Base-by-base conservation (phyloP, 2,113 vertebrate genomes). In the Cettia cetti region DNA sequence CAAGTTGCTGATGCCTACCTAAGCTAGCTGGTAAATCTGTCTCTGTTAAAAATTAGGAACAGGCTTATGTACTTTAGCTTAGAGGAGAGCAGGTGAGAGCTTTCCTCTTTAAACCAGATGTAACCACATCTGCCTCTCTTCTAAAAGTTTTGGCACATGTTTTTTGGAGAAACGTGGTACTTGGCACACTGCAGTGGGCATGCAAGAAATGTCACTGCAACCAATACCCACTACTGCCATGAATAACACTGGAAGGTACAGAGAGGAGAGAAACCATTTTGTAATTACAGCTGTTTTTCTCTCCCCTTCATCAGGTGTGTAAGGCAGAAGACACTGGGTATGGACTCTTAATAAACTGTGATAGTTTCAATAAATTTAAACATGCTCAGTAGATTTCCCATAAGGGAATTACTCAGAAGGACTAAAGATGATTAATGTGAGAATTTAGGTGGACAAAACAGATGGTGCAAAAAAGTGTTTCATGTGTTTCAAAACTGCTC, bases 361-460 rank as follows among this genome's bases (percentile, higher is more conserved):
- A 61, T 72, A 27, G 74, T 69, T 95, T 82, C 82, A 91, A 92
- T 91, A 94, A 87, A 87, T 85, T 85, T 89, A 82, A 91, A 86
- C 64, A 68, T 52, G 65, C 50, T 89, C 20, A n/a, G 69, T 84
- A 72, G 61, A 57, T 82, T 89, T 91, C 90, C 79, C 91, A 65
- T 49, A 72, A 92, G 81, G 92, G 92, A 95, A 69, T 96, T 92
- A 49, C 75, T 92, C 66, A 61, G 49, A 85, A 79, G 66, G 77
- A 89, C 42, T 76, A 54, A 89, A 95, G 91, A 95, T 82, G 74
- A 94, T 96, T 89, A 94, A 91, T 89, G 81, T 49, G 74, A 92
- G 86, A 92, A 92, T 91, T 89, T 95, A 95, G 45, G 70, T 2
- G 93, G 94, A 87, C 91, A 94, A 91, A 95, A 95, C 96, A 95